Conservation (phyloP, 92 coral and sea anemone species). For the Epizoanthus fatuus region DNA sequence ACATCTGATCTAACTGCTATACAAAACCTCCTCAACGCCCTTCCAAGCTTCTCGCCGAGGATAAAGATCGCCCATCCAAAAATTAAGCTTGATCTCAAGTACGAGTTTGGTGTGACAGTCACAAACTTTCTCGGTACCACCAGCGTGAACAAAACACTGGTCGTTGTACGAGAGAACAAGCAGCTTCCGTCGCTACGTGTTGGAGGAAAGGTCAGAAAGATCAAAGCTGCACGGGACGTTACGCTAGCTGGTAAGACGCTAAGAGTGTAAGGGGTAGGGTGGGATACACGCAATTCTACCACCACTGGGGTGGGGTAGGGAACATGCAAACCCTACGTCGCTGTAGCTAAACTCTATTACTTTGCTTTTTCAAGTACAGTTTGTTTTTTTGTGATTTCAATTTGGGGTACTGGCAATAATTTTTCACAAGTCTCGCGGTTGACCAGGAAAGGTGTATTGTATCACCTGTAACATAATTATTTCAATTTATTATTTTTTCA, state of each 20-base stretch:
- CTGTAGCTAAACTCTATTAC: too few species aligned
- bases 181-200: slow-evolving; percentile 57
- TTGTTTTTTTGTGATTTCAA: too few species aligned
- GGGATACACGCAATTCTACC: not conserved
- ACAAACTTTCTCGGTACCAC: slow-evolving; percentile 69
- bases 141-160: slow-evolving; percentile 50
- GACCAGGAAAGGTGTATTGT: too few species aligned
- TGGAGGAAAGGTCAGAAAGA: slow-evolving; percentile 46
- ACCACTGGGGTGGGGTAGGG: too few species aligned
- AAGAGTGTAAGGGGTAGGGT: not conserved
- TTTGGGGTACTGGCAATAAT: too few species aligned
- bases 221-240: slow-evolving; percentile 57
- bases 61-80: not conserved
- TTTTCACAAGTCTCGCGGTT: too few species aligned
- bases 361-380: too few species aligned
- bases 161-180: slow-evolving; percentile 78
- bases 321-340: too few species aligned
- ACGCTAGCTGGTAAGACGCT: slow-evolving; percentile 62
- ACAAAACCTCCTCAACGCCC: slow-evolving; percentile 4
- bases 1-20: slow-evolving; percentile 52
- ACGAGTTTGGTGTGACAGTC: slow-evolving; percentile 71
- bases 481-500: too few species aligned
- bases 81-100: slow-evolving; percentile 51
- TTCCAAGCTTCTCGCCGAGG: slow-evolving; percentile 19
- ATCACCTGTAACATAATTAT: too few species aligned